Evolutionary conservation across 2,113 vertebrate species (phyloP).

Genomic region (Reinhardtius hippoglossoides): DNA sequence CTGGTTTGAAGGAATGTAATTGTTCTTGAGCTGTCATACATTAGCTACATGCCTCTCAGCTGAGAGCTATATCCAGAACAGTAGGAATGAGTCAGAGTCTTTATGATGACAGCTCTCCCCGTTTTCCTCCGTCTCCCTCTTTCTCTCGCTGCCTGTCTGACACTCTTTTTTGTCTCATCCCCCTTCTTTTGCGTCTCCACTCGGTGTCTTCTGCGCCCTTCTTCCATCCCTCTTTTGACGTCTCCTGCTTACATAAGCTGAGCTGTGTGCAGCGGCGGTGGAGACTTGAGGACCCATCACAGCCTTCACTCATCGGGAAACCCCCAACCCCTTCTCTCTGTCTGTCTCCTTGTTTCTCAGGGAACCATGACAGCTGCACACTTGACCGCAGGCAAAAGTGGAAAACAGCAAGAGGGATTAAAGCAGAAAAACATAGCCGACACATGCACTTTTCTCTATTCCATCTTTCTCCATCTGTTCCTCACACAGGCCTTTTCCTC

Average conservation of each 20-base stretch:
- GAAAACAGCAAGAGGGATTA: constrained; percentile 62
- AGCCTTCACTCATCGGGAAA: constrained; percentile 57
- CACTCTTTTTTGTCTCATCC: constrained; percentile 23
- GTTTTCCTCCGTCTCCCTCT: constrained; percentile 51
- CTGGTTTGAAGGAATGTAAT: constrained; percentile 69
- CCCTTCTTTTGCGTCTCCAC: constrained; percentile 38
- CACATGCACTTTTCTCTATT: constrained; percentile 20
- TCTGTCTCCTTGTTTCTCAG: constrained; percentile 59
- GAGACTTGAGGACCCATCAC: constrained; percentile 56
- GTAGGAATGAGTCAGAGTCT: constrained; percentile 73
- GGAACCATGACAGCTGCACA: constrained; percentile 65
- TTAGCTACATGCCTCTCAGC: constrained; percentile 73
- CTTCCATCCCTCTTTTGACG: constrained; percentile 3
- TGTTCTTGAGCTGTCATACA: constrained; percentile 73
- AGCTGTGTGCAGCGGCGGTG: constrained; percentile 39
- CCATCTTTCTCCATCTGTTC: constrained; percentile 16
- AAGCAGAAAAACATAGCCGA: constrained; percentile 51
- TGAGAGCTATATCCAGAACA: constrained; percentile 70
- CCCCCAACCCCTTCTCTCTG: constrained; percentile 21
- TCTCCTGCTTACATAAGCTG: constrained; percentile 66
- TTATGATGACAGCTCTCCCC: constrained; percentile 66
- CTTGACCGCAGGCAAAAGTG: constrained; percentile 55
- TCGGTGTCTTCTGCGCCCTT: constrained; percentile 36
- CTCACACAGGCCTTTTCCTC: constrained; percentile 14
- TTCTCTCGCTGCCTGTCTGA: constrained; percentile 49